Conservation (phyloP, 2,797 vertebrate genomes). For the Myotis myotis region DNA sequence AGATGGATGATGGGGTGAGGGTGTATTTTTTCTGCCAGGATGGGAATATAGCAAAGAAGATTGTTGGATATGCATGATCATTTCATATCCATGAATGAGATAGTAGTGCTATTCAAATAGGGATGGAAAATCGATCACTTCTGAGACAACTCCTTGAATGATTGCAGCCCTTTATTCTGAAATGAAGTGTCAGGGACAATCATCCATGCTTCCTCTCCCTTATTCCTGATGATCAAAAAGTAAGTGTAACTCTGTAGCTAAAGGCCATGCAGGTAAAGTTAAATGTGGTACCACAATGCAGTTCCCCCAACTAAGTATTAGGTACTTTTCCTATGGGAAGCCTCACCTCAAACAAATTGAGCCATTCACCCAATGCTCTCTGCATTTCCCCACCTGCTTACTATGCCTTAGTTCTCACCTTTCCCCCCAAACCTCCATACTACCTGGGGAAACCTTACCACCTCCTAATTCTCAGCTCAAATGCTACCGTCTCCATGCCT, state of each 20-base stretch:
- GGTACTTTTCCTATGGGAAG: background rate
- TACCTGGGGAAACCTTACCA: background rate
- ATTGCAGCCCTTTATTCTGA: constrained; percentile 50
- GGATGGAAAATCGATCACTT: constrained; percentile 64
- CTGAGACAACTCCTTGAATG: constrained; percentile 49
- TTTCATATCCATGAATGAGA: constrained; percentile 67
- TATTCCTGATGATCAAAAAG: constrained; percentile 39
- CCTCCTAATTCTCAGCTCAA: background rate
- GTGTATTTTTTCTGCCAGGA: constrained; percentile 54
- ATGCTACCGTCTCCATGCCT: background rate
- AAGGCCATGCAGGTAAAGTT: background rate
- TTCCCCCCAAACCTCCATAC: background rate
- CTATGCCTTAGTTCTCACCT: background rate
- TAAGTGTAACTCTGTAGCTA: constrained; percentile 22
- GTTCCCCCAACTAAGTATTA: background rate
- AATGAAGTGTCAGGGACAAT: constrained; percentile 61
- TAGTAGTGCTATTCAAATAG: constrained; percentile 56
- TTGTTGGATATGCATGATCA: constrained; percentile 27
- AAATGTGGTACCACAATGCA: background rate
- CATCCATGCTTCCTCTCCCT: constrained; percentile 36
- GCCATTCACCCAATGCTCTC: background rate
- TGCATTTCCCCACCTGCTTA: background rate
- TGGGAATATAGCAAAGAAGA: constrained; percentile 56
- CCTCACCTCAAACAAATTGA: background rate
- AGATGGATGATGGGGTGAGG: constrained; percentile 47